These are phyloP conservation scores for Hystrix brachyura DNA, from an alignment of 2,113 vertebrate species.

Conservation along the genomic window DNA sequence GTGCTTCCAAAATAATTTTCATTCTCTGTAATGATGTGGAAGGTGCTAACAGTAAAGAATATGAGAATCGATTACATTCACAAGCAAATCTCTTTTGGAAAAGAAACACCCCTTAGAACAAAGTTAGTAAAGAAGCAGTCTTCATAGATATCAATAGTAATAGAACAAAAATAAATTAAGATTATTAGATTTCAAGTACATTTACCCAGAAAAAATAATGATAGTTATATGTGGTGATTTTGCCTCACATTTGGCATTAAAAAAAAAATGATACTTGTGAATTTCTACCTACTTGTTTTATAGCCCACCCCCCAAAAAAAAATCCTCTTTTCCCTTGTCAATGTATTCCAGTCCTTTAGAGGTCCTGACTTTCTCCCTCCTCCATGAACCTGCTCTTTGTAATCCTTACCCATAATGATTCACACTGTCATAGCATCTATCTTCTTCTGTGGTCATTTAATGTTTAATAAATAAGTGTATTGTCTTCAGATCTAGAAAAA, in stretches of 20 bases:
- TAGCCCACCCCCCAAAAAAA: background rate
- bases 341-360: background rate
- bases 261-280: background rate
- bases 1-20: constrained; percentile 16
- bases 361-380: background rate
- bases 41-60: constrained; percentile 11
- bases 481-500: background rate
- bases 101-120: background rate
- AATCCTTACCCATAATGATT: background rate
- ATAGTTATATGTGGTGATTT: background rate
- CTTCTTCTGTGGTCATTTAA: background rate
- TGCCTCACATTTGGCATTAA: background rate
- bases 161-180: background rate
- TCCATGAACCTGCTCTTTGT: background rate
- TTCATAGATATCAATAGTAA: constrained; percentile 42
- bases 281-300: background rate
- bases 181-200: background rate
- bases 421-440: background rate
- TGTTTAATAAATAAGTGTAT: constrained; percentile 9
- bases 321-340: background rate
- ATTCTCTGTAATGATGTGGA: background rate
- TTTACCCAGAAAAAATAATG: background rate
- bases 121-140: background rate
- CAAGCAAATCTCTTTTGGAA: constrained; percentile 22
- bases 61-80: background rate